phyloP scores from a whole-genome alignment of 2,888 invertebrate genomes.

The Philonicus albiceps region DNA sequence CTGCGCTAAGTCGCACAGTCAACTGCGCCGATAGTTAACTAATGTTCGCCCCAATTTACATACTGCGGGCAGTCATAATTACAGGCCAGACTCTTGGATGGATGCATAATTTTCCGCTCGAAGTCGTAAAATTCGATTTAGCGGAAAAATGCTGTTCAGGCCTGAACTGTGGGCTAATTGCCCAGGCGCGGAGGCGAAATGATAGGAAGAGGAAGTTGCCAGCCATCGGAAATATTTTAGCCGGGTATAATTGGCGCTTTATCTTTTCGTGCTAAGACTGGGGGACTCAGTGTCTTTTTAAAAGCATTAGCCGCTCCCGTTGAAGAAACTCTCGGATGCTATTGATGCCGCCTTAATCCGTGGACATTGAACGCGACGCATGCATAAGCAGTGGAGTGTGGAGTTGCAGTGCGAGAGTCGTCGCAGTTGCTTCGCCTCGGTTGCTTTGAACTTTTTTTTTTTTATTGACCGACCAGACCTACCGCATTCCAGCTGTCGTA shows the following conservation, averaged over 20 bases:
- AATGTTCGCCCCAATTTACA: background rate
- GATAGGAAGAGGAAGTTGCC: background rate
- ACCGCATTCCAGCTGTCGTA: conserved; percentile 30
- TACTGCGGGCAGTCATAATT: background rate
- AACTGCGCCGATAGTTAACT: background rate
- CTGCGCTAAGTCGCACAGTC: background rate
- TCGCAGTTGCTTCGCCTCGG: background rate
- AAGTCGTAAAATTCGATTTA: background rate
- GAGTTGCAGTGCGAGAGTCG: background rate
- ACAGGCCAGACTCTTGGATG: background rate
- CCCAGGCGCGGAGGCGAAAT: background rate
- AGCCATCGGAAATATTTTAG: background rate
- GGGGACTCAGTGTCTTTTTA: background rate
- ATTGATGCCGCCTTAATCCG: background rate
- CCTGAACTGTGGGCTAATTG: background rate
- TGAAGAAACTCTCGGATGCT: background rate
- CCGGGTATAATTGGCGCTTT: background rate
- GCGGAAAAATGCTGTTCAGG: background rate
- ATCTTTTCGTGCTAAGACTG: background rate
- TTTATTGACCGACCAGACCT: conserved; percentile 26
- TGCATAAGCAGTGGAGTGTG: background rate
- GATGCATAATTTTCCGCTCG: background rate
- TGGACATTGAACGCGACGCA: background rate
- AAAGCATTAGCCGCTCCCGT: background rate
- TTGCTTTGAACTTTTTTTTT: conserved; percentile 28